Evolutionary conservation across 2,888 invertebrate species (phyloP), one percentile per base, ranked within the genome.

Genomic region (Metacarcinus magister): DNA sequence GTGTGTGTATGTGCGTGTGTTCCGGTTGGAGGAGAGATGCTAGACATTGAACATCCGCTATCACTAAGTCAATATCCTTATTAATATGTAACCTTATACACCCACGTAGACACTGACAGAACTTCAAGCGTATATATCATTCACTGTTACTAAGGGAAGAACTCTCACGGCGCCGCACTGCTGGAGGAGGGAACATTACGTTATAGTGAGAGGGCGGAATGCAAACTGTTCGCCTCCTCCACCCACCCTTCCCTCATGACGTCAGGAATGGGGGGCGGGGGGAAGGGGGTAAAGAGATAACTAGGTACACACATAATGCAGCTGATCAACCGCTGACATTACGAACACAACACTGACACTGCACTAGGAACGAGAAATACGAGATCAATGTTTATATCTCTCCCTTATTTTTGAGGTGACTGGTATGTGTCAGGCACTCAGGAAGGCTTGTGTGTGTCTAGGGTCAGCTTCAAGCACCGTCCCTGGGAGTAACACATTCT

Each of bases 1-100:
- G 75, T 67, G 44, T 94, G 94, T 94, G 46, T 94, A 87, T 94
- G 87, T 46, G 48, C 48, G 93, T 93, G 28, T 60, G 82, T 10
- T 39, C 28, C 32, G 39, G 10, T 32, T 39, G 16, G 39, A 39
- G 87, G 16, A 32, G 39, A 39, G 87, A 87, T 87, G 87, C 87
- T 39, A 87, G 87, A 87, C 32, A 87, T 28, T n/a, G 16, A 87
- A 32, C 87, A 87, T 2, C 10, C 87, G 2, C 13, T 39, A 87
- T 39, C 19, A 39, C 32, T 32, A 3, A 87, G 16, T 13, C 2
- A 39, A 87, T 87, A 87, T 19, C 87, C 32, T 10, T 16, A 13
- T 39, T 39, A 87, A 16, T 16, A 87, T 8, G 3, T n/a, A 13
- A 1, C 32, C 32, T 16, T 87, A 13, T 87, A 39, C 32, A 87